A percentile compares a stretch with the other conserved stretches of the same genome.
Conservation (phyloP, 2,797 vertebrate genomes). For the Morus bassanus region DNA sequence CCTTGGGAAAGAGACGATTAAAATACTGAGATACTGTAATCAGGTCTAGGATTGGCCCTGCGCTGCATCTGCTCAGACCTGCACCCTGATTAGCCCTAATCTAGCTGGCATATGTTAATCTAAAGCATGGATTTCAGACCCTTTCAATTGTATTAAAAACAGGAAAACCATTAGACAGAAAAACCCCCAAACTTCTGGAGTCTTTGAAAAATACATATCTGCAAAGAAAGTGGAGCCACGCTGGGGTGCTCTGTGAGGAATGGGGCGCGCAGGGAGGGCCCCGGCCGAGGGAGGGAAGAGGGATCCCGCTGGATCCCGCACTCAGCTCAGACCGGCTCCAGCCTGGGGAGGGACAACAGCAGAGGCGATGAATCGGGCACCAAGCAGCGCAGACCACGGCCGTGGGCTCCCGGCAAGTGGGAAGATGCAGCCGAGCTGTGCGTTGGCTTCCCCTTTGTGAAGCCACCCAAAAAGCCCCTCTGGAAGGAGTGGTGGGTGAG, state of each 20-base stretch:
- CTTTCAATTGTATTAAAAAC: conserved; percentile 72
- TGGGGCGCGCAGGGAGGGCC: fast-evolving
- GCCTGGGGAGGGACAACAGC: neutral
- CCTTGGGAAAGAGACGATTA: conserved; percentile 73
- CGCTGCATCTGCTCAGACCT: conserved; percentile 73
- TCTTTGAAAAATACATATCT: fast-evolving
- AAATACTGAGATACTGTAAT: conserved; percentile 71
- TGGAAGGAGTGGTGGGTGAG: neutral
- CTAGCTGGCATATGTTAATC: conserved; percentile 73
- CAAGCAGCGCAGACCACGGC: fast-evolving
- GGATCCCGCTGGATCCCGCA: neutral
- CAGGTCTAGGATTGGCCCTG: conserved; percentile 72
- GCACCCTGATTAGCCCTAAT: conserved; percentile 82
- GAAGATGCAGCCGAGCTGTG: neutral
- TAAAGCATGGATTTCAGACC: conserved; percentile 69
- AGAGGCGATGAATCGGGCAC: neutral
- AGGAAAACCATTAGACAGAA: conserved; percentile 56
- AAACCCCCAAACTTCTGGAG: neutral
- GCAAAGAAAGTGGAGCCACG: fast-evolving
- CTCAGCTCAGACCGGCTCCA: neutral
- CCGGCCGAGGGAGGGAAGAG: neutral
- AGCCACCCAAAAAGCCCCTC: neutral
- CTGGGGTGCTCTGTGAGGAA: fast-evolving
- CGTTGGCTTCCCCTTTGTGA: fast-evolving
- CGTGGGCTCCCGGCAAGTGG: fast-evolving